Base-by-base conservation (phyloP, 2,888 invertebrate species). In the Malachius bipustulatus region DNA sequence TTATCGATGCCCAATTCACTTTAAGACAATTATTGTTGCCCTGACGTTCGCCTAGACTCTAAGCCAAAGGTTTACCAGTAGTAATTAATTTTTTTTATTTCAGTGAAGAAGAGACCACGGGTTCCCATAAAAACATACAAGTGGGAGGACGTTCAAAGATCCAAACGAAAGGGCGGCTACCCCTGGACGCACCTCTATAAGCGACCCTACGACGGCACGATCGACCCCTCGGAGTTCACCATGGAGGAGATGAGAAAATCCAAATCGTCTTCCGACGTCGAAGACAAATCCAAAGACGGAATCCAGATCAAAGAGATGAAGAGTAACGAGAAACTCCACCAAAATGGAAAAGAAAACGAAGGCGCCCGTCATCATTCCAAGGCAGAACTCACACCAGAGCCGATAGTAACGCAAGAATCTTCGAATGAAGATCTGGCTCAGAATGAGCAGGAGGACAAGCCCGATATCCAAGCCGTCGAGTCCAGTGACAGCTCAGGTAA, bases 101-200 rank as follows among this genome's bases (percentile, higher is more conserved):
- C 49, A 59, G 59, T 49, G 35, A 51, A 47, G 47, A 56, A 57
- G 43, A 41, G 50, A 37, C 81, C 82, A 47, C 75, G 75, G 45
- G 69, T 79, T 50, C 82, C 82, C 42, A 67, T 78, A 50, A 76
- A 79, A 61, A 82, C 82, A 34, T 84, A 83, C 62, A 71, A 75
- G 66, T 84, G 83, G 83, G 83, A 84, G 64, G 83, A 84, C 61
- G 64, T 84, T 27, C 65, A 73, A 50, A 68, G 79, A 56, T 71
- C 76, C 47, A 75, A 75, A 61, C 69, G 72, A 50, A 69, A 72
- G 55, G 84, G 84, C 43, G 76, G 75, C 30, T 84, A 84, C 55
- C 84, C 84, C 47, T 84, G 83, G 82, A 83, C 84, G 9, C 75
- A 82, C 60, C 62, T 84, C 14, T 68, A 77, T 50, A 82, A 82